Conservation (phyloP, 30 jellyfish, hydroid and myxozoan genomes). For the Cassiopea andromeda region DNA sequence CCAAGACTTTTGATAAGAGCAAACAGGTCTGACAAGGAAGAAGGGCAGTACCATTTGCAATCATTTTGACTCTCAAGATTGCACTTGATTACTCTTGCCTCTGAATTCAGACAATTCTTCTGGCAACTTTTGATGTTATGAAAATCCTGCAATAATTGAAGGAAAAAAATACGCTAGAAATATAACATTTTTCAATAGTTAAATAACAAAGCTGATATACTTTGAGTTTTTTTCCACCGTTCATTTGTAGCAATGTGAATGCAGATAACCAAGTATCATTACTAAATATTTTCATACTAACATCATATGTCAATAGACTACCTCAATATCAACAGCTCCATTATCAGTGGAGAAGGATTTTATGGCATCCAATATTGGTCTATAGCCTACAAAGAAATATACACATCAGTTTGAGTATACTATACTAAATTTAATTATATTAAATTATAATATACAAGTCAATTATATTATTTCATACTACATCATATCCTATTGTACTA, state of each 20-base stretch:
- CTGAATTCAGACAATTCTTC: slow-evolving; percentile 32
- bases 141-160: slow-evolving; percentile 20
- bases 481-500: no score
- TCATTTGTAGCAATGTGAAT: background rate
- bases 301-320: background rate
- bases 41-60: slow-evolving; percentile 48
- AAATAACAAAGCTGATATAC: background rate
- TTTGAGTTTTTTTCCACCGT: background rate
- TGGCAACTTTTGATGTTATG: slow-evolving; percentile 23
- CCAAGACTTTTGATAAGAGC: background rate
- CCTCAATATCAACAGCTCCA: slow-evolving; percentile 54
- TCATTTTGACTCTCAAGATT: background rate
- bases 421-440: no score
- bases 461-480: no score
- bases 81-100: slow-evolving; percentile 4
- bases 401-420: background rate
- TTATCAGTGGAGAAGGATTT: slow-evolving; percentile 35
- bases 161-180: background rate
- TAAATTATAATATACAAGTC: no score
- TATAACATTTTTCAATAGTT: background rate
- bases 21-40: slow-evolving; percentile 10
- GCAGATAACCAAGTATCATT: background rate
- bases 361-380: slow-evolving; percentile 71
- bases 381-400: slow-evolving; percentile 17
- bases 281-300: background rate